A percentile compares a stretch with the other conserved stretches of the same genome.
Conservation (phyloP, 1,140 invertebrate genomes). For the Latrodectus geometricus region DNA sequence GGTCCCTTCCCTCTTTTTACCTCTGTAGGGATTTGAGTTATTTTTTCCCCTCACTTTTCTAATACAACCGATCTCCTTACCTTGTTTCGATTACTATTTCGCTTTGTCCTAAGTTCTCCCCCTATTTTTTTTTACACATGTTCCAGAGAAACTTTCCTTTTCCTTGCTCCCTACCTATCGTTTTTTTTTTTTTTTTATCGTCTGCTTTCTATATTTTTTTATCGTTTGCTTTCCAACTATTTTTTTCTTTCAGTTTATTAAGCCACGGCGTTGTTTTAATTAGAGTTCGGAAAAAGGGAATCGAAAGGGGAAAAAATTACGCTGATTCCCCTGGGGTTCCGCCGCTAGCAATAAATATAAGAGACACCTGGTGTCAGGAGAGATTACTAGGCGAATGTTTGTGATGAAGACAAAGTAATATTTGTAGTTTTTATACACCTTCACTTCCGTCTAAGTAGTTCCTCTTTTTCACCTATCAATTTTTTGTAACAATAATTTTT, state of each 20-base stretch:
- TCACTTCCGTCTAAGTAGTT: background rate
- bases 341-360: slow-evolving; percentile 58
- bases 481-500: background rate
- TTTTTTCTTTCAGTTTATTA: slow-evolving; percentile 32
- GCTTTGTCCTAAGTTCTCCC: slow-evolving; percentile 32
- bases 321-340: slow-evolving; percentile 27
- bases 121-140: background rate
- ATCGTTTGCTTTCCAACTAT: slow-evolving; percentile 2
- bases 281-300: slow-evolving; percentile 45
- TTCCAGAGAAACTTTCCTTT: slow-evolving; percentile 11
- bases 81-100: slow-evolving; percentile 61
- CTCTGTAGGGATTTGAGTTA: slow-evolving; percentile 57
- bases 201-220: slow-evolving; percentile 26
- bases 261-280: slow-evolving; percentile 60
- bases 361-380: slow-evolving; percentile 59
- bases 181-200: slow-evolving; percentile 36
- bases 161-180: slow-evolving; percentile 12
- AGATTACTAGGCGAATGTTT: slow-evolving; percentile 51
- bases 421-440: slow-evolving; percentile 9
- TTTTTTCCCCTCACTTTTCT: slow-evolving; percentile 34
- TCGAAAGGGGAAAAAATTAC: slow-evolving; percentile 32
- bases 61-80: slow-evolving; percentile 57
- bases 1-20: slow-evolving; percentile 34
- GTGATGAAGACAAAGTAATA: slow-evolving; percentile 56
- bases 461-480: slow-evolving; percentile 21